Percentiles rank a stretch among this genome's conserved stretches.
Conservation (phyloP, 2,888 invertebrate species). For the Chrysolina haemoptera region DNA sequence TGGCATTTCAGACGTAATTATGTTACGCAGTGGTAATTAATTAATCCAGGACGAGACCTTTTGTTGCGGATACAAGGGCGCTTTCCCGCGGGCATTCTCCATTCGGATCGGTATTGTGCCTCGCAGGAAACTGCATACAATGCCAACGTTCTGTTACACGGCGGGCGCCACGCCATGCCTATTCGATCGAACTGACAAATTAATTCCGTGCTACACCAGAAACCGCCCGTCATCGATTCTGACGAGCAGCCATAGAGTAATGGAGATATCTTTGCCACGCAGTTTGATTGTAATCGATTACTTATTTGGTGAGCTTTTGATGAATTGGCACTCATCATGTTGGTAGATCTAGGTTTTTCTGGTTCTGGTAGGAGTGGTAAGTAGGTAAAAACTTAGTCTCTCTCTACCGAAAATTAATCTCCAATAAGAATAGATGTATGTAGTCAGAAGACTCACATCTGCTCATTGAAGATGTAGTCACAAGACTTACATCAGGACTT, state of each 20-base stretch:
- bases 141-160: conserved; percentile 11
- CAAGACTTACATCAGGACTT: too few relatives aligned
- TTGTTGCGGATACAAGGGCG: conserved; percentile 30
- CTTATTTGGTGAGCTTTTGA: too few relatives aligned
- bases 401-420: too few relatives aligned
- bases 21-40: conserved; percentile 38
- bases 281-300: background rate
- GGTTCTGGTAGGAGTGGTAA: too few relatives aligned
- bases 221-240: conserved; percentile 5
- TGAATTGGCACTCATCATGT: too few relatives aligned
- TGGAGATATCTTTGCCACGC: background rate
- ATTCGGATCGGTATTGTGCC: conserved; percentile 31
- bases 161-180: conserved; percentile 7
- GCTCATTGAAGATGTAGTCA: too few relatives aligned
- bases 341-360: too few relatives aligned
- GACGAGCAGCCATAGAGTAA: background rate
- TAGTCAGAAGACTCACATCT: too few relatives aligned
- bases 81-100: conserved; percentile 30
- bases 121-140: conserved; percentile 34
- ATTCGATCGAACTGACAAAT: conserved; percentile 20
- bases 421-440: too few relatives aligned
- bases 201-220: background rate
- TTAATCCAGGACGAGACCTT: conserved; percentile 29
- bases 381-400: too few relatives aligned
- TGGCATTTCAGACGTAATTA: conserved; percentile 40